Base-by-base conservation (phyloP, 2,797 vertebrate genomes). In the Forpus xanthops region DNA sequence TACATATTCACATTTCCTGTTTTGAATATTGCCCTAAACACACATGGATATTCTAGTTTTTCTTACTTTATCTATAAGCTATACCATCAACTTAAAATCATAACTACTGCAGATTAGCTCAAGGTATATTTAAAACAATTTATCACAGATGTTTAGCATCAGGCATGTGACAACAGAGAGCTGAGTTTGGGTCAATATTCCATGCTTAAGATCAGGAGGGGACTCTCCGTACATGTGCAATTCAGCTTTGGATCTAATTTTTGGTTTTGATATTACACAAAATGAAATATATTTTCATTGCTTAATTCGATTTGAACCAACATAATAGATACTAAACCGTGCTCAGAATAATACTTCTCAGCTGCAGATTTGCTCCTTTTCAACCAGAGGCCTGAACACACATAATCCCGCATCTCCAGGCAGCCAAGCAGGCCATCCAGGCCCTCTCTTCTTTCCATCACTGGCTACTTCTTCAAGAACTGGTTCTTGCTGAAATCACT, bases 381-480 rank as follows among this genome's bases (percentile, higher is more conserved):
- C 50, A 50, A 6, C 19, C 35, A 44, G 56, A 67, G n/a, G 17
- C 4, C 11, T 58, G 56, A 88, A 45, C 8, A 11, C 24, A 52
- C 0, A 0, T 14, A 70, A 58, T 35, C 6, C 4, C 1, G 0
- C 8, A 21, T 28, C 45, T 58, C 30, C 35, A 52, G 31, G 41
- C 2, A 4, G 39, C 50, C 2, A 2, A 66, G 27, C 30, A n/a
- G 15, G 25, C 33, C 8, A 6, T 5, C 5, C 39, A 60, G 39
- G 19, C 33, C 16, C 27, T 47, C 1, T 0, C 27, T 47, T 41
- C 33, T 52, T 56, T 35, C 45, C 25, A 15, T 65, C 39, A 35
- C 24, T 55, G 41, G 23, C 14, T 41, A 9, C 25, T 56, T 65
- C 39, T 79, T 13, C 44, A 44, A 65, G 28, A 30, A 53, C 16